Conservation (phyloP, 2,113 vertebrate genomes). For the Lanius collurio region DNA sequence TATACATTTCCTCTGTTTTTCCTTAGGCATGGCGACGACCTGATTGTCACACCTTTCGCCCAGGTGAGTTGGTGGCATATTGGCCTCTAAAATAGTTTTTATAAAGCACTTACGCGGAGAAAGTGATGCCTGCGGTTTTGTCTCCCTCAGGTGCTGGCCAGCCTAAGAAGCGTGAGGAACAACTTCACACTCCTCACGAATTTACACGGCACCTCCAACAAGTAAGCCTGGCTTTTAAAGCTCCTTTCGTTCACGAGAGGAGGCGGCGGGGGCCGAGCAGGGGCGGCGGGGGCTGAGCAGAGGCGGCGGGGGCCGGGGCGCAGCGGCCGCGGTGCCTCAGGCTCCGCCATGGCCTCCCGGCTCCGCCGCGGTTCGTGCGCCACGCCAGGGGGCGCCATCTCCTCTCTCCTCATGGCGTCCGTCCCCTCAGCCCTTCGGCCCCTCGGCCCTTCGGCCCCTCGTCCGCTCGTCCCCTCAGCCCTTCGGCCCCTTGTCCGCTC, state of each 20-base stretch:
- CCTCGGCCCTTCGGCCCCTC: accelerated
- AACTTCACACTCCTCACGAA: conserved; percentile 94
- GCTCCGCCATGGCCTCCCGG: neutral
- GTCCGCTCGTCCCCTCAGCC: no score
- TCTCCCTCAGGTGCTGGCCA: conserved; percentile 88
- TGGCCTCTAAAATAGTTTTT: neutral
- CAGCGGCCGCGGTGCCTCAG: neutral
- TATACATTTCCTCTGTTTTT: neutral
- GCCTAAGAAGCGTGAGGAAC: conserved; percentile 92
- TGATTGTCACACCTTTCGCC: conserved; percentile 97
- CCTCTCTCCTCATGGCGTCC: neutral
- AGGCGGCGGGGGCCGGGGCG: neutral
- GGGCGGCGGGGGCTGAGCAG: no score
- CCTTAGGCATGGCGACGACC: conserved; percentile 90
- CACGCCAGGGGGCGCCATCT: neutral
- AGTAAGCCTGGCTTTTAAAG: conserved; percentile 73
- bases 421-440: accelerated
- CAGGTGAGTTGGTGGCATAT: conserved; percentile 72
- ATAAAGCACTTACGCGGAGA: neutral
- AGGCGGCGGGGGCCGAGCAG: neutral
- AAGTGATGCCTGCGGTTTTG: neutral
- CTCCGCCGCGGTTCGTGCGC: neutral
- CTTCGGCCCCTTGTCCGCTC: neutral
- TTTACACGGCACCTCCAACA: conserved; percentile 86
- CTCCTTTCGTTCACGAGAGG: accelerated